Base-by-base conservation (phyloP, 1,140 invertebrate species). In the Drosophila pandora region DNA sequence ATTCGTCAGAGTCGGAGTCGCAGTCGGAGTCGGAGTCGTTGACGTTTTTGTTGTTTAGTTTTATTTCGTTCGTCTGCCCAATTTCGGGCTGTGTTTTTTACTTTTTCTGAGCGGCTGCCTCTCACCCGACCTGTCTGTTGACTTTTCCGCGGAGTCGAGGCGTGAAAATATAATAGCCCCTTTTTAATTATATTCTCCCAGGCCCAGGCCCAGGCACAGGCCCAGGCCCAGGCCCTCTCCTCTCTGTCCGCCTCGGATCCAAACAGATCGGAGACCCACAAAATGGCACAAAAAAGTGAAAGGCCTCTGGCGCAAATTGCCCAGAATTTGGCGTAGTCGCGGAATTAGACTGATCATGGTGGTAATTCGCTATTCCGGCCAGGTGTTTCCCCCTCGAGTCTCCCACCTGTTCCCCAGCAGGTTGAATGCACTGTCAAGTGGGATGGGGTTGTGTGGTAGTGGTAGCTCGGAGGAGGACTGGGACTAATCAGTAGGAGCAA, bases 141-240 rank as follows among this genome's bases (percentile, higher is more conserved):
- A 76, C 56, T 77, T 77, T 77, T 76, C 74, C 59, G 65, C 75
- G 54, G 43, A 63, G 73, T 39, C 82, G 83, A 87, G 82, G 82
- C 83, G 82, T 87, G 82, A 87, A 87, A 87, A 87, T 87, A 87
- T 87, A 87, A 87, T 88, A 87, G 79, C 83, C 87, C 82, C 54
- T 82, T 88, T 78, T 82, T 76, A 85, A 87, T 87, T 88, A 79
- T 79, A 76, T 82, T 85, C 77, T 30, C 61, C 52, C 52, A 28
- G 23, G 25, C 25, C 25, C 25, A 28, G n/a, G n/a, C n/a, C n/a
- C n/a, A n/a, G n/a, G n/a, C n/a, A n/a, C n/a, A n/a, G n/a, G n/a
- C 61, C 52, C 52, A 28, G 23, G 25, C 25, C 25, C 17, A 17
- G 17, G 17, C 17, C 17, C 17, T 17, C 17, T 17, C 49, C 41